phyloP scores from a whole-genome alignment of 2,797 vertebrate species.

The Threskiornis aethiopicus region DNA sequence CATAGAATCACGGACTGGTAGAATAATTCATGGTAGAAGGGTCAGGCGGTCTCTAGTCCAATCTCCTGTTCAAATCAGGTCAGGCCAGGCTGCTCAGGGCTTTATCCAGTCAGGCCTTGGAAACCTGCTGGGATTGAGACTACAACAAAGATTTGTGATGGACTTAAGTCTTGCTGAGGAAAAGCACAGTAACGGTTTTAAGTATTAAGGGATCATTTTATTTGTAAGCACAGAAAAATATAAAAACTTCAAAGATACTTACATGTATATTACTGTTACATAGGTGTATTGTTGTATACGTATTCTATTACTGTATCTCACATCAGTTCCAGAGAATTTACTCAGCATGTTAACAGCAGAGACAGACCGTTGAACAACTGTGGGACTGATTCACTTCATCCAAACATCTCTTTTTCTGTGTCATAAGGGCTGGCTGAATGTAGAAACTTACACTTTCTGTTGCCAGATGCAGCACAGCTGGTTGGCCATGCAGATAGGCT shows the following conservation, averaged over 20 bases:
- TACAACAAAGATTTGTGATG: neutral
- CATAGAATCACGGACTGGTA: neutral
- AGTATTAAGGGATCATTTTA: neutral
- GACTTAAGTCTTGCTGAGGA: neutral
- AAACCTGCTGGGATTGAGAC: neutral
- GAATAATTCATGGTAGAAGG: neutral
- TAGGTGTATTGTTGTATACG: neutral
- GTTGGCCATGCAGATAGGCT: neutral
- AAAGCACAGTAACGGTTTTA: neutral
- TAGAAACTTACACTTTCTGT: neutral
- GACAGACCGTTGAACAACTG: neutral
- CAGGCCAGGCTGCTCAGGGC: neutral
- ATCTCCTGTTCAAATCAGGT: neutral
- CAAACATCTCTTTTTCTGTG: neutral
- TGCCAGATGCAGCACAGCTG: neutral
- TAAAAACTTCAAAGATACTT: neutral
- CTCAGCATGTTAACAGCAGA: neutral
- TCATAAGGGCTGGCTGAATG: neutral
- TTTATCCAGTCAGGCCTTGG: neutral
- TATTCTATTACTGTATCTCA: neutral
- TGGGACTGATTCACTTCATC: neutral
- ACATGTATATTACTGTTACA: neutral
- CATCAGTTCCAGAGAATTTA: neutral
- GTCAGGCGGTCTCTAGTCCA: neutral
- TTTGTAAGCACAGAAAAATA: neutral